Percentiles rank a stretch among this genome's conserved stretches.
Evolutionary conservation across 2,888 invertebrate species (phyloP).

Genomic region (Noctuana brunneofusca): DNA sequence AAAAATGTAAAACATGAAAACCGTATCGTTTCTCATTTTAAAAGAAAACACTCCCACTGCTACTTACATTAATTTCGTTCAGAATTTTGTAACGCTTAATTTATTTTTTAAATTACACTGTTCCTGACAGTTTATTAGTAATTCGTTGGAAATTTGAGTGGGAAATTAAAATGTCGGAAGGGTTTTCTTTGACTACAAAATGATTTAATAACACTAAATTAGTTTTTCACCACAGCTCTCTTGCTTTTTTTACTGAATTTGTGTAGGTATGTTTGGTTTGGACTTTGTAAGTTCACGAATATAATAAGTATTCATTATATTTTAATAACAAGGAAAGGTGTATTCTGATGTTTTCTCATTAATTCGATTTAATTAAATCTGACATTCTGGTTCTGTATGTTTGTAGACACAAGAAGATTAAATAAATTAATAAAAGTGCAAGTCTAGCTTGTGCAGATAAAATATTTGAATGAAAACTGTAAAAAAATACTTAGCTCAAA

Average conservation of each 20-base stretch:
- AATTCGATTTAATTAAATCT: too few relatives aligned
- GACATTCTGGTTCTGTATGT: too few relatives aligned
- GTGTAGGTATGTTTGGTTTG: background rate
- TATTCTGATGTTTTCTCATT: background rate
- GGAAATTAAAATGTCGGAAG: constrained; percentile 24
- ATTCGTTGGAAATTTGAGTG: constrained; percentile 11
- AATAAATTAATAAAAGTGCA: too few relatives aligned
- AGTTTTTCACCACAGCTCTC: background rate
- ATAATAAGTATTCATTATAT: background rate
- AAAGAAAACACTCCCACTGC: background rate
- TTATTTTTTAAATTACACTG: constrained; percentile 17
- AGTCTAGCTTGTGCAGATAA: too few relatives aligned
- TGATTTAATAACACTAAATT: constrained; percentile 19
- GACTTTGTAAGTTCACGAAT: background rate
- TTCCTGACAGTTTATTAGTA: constrained; percentile 18
- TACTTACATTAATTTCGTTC: constrained; percentile 3
- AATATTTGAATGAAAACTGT: too few relatives aligned
- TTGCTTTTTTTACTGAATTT: constrained; percentile 1
- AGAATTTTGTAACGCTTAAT: constrained; percentile 6
- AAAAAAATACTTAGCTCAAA: too few relatives aligned
- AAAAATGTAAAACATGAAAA: constrained; percentile 4
- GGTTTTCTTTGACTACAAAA: constrained; percentile 17
- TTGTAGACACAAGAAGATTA: too few relatives aligned
- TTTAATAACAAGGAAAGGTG: background rate
- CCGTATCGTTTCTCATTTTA: background rate